Percentiles rank a stretch among this genome's conserved stretches.
Evolutionary conservation across 2,797 vertebrate species (phyloP).

Genomic region (Rhodeus uyekii): DNA sequence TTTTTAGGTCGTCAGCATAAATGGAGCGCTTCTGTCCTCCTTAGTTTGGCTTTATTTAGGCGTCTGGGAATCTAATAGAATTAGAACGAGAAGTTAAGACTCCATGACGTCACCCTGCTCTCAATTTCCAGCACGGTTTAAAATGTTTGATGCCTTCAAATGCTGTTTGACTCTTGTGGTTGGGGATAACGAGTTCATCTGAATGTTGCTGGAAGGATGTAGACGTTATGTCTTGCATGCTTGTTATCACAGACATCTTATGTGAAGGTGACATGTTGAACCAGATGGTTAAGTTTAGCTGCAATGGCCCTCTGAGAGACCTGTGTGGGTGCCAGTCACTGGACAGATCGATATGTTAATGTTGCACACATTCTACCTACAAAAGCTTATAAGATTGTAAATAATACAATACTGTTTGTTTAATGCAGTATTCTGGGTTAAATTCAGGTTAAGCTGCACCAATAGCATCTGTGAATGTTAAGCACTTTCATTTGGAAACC

Average conservation of each 20-base stretch:
- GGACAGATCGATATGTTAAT: background rate
- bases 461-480: background rate
- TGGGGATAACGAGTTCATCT: background rate
- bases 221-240: background rate
- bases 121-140: background rate
- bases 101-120: constrained; percentile 1
- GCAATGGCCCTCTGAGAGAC: background rate
- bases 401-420: background rate
- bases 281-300: background rate
- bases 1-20: constrained; percentile 12
- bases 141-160: background rate
- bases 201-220: background rate
- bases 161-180: background rate
- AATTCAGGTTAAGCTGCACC: constrained; percentile 8
- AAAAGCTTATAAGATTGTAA: background rate
- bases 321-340: background rate
- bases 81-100: constrained; percentile 7
- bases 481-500: background rate
- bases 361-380: background rate
- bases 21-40: constrained; percentile 44
- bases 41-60: constrained; percentile 16
- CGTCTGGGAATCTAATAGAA: constrained; percentile 15
- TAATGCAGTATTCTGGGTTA: background rate
- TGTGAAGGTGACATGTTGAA: constrained; percentile 15
- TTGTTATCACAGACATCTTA: background rate